These are phyloP conservation scores for Phortica variegata DNA, from an alignment of 1,140 invertebrate genomes.

Conservation along the genomic window DNA sequence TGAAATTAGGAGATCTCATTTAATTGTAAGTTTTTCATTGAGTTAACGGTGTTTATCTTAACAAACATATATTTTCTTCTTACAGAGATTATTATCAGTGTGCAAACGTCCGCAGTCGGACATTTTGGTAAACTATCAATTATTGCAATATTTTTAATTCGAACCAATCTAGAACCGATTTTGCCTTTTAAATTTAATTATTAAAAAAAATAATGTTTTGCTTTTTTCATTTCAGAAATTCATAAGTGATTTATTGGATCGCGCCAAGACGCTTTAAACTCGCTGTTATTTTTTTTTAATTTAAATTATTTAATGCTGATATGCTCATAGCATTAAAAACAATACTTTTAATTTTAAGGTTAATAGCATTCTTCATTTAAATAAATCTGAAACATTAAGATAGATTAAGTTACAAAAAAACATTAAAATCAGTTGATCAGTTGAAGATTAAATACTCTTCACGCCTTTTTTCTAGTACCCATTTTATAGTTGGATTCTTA, in stretches of 20 bases:
- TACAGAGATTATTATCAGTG: constrained; percentile 73
- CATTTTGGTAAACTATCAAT: constrained; percentile 71
- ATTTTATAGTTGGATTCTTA: too few species aligned
- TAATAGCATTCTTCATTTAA: too few species aligned
- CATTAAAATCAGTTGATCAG: too few species aligned
- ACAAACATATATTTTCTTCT: constrained; percentile 21
- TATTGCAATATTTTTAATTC: not conserved
- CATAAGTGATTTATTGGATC: constrained; percentile 83
- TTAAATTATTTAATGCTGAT: not conserved
- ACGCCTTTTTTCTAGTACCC: too few species aligned
- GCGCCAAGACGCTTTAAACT: constrained; percentile 77
- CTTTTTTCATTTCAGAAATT: constrained; percentile 74
- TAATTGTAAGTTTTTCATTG: constrained; percentile 66
- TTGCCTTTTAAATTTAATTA: too few species aligned
- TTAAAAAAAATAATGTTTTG: constrained; percentile 11
- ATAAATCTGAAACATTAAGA: too few species aligned
- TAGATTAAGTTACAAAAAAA: too few species aligned
- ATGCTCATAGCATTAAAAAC: too few species aligned
- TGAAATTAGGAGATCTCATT: constrained; percentile 76
- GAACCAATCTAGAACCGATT: constrained; percentile 1
- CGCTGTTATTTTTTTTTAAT: constrained; percentile 3
- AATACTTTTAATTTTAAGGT: too few species aligned
- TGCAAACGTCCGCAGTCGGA: constrained; percentile 82
- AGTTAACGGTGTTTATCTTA: not conserved
- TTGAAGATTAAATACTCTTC: too few species aligned